Conservation (phyloP, 1,140 invertebrate species). For the Zophobas morio region DNA sequence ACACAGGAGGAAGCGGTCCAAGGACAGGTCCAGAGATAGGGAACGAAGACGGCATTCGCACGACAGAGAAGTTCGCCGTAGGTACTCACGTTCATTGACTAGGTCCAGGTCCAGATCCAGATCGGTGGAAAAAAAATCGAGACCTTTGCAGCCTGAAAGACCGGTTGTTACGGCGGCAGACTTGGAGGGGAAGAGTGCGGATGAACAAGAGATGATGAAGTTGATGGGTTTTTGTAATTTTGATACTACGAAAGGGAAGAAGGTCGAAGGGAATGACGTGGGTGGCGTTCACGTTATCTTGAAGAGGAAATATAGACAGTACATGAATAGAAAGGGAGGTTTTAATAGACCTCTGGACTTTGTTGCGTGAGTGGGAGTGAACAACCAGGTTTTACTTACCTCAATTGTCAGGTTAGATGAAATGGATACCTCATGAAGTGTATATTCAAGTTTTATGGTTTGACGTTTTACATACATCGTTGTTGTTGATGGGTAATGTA, state of each 20-base stretch:
- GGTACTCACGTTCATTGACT: constrained; percentile 67
- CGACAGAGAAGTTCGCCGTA: constrained; percentile 69
- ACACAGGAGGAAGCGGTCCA: constrained; percentile 71
- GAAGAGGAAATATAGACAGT: constrained; percentile 98
- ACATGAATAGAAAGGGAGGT: constrained; percentile 99
- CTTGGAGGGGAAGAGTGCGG: constrained; percentile 86
- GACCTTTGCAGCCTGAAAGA: constrained; percentile 69
- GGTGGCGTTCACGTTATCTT: constrained; percentile 95
- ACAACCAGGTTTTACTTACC: constrained; percentile 46
- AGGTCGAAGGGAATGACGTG: constrained; percentile 93
- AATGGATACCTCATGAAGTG: constrained; percentile 19
- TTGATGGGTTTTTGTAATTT: constrained; percentile 97
- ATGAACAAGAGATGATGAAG: constrained; percentile 97
- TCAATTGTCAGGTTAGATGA: constrained; percentile 37
- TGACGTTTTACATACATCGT: constrained; percentile 34
- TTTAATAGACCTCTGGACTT: constrained; percentile 98
- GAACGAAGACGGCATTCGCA: constrained; percentile 65
- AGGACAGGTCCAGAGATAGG: constrained; percentile 71
- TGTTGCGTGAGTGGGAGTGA: constrained; percentile 76
- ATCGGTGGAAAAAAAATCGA: constrained; percentile 67
- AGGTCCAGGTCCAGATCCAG: constrained; percentile 70
- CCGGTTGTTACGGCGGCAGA: constrained; percentile 80
- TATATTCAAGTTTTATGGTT: constrained; percentile 37
- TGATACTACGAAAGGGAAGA: constrained; percentile 95
- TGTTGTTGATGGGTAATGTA: constrained; percentile 46